These are phyloP conservation scores for Empidonax traillii DNA, from an alignment of 2,113 vertebrate genomes.

Conservation along the genomic window DNA sequence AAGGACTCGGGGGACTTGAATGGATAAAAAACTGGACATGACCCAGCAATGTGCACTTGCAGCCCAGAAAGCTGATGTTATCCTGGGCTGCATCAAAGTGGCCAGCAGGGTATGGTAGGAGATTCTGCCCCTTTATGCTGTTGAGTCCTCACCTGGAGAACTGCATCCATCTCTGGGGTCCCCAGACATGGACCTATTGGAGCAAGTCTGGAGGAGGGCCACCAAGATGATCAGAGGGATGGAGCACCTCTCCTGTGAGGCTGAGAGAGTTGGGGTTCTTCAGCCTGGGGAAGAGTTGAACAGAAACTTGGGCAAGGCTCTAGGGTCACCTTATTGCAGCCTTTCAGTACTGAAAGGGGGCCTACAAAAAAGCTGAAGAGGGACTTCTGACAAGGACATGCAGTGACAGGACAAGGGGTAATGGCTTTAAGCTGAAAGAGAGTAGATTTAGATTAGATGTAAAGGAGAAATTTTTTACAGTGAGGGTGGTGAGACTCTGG, in stretches of 20 bases:
- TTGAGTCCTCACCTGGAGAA: not conserved
- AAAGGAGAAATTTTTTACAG: not conserved
- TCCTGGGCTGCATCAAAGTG: not conserved
- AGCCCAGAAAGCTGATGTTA: not conserved
- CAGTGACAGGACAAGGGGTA: not conserved
- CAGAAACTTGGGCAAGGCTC: not conserved
- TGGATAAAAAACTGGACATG: not conserved
- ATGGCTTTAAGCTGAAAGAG: not conserved
- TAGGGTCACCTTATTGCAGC: accelerated
- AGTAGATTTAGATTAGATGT: not conserved
- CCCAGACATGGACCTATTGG: not conserved
- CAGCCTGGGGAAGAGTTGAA: not conserved
- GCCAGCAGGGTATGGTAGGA: not conserved
- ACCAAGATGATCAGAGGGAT: not conserved
- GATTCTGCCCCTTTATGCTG: not conserved
- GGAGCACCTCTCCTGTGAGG: not conserved
- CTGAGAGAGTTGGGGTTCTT: not conserved
- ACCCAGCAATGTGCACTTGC: accelerated
- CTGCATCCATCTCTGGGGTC: not conserved
- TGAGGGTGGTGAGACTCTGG: not conserved
- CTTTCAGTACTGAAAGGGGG: not conserved
- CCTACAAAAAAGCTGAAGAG: not conserved
- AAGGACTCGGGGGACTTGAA: not conserved
- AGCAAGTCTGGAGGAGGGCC: not conserved
- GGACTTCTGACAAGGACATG: not conserved